These are phyloP conservation scores for Nothobranchius furzeri DNA, from an alignment of 2,113 vertebrate species.

Conservation along the genomic window DNA sequence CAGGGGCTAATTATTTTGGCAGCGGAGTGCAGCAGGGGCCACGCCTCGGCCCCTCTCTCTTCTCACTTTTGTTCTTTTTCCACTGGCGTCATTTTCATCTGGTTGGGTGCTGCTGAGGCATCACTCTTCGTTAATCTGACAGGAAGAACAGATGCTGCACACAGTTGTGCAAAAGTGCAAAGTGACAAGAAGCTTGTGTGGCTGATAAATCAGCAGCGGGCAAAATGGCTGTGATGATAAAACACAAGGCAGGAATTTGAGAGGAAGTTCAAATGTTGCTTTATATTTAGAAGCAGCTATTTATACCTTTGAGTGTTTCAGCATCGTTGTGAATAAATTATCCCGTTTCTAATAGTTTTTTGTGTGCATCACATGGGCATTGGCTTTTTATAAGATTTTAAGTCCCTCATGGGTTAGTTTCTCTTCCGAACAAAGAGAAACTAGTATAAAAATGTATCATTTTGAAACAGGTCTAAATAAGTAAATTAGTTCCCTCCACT, in stretches of 20 bases:
- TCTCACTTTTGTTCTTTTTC: slow-evolving; percentile 36
- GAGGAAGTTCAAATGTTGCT: slow-evolving; percentile 66
- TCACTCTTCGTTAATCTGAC: slow-evolving; percentile 57
- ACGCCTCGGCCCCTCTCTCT: slow-evolving; percentile 46
- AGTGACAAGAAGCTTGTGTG: slow-evolving; percentile 52
- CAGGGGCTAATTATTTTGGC: slow-evolving; percentile 75
- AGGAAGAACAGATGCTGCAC: slow-evolving; percentile 52
- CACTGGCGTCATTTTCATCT: slow-evolving; percentile 44
- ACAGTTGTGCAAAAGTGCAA: slow-evolving; percentile 56
- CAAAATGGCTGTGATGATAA: slow-evolving; percentile 59
- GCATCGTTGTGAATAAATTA: slow-evolving; percentile 55
- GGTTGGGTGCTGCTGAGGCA: slow-evolving; percentile 38
- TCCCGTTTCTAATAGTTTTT: slow-evolving; percentile 24
- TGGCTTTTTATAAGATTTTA: slow-evolving; percentile 19
- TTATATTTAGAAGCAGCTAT: slow-evolving; percentile 71
- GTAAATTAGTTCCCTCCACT: too few relatives aligned
- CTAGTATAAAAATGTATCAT: too few relatives aligned
- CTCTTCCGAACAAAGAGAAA: too few relatives aligned
- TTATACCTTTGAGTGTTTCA: slow-evolving; percentile 46
- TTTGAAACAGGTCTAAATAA: too few relatives aligned
- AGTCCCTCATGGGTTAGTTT: slow-evolving; percentile 17
- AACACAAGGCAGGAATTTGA: slow-evolving; percentile 54
- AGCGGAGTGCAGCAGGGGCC: slow-evolving; percentile 63
- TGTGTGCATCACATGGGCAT: slow-evolving; percentile 5
- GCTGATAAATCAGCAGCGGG: slow-evolving; percentile 47